Conservation (phyloP, 2,888 invertebrate genomes). For the Coelogynopora nodosa region DNA sequence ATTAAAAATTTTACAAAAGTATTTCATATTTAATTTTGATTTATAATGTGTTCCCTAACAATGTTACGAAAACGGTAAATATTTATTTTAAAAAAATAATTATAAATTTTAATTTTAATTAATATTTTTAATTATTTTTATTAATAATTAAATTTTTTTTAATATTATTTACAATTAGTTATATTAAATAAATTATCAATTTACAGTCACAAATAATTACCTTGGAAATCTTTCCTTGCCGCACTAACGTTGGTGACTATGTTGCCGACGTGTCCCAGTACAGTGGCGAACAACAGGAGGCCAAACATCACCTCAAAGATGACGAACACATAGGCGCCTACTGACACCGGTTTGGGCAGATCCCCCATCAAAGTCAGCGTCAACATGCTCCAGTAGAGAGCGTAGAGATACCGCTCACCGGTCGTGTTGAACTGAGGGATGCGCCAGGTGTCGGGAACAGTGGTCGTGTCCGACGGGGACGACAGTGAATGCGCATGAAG, state of each 20-base stretch:
- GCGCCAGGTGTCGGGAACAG: slow-evolving; percentile 64
- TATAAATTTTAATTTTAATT: too few species aligned
- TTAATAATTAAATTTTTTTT: too few species aligned
- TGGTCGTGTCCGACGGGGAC: not conserved
- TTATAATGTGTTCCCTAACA: too few species aligned
- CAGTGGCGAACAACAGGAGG: slow-evolving; percentile 86
- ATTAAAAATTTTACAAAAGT: too few species aligned
- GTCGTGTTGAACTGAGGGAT: slow-evolving; percentile 42
- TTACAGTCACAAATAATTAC: too few species aligned
- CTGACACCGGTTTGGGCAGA: slow-evolving; percentile 81
- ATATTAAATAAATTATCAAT: too few species aligned
- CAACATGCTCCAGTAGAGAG: slow-evolving; percentile 95
- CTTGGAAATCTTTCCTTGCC: slow-evolving; percentile 95
- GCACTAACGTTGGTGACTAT: slow-evolving; percentile 95
- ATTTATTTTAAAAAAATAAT: too few species aligned
- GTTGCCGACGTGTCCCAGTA: slow-evolving; percentile 93
- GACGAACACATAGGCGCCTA: slow-evolving; percentile 89
- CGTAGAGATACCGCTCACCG: slow-evolving; percentile 78
- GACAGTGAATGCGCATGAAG: slow-evolving; percentile 62
- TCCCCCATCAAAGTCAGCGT: slow-evolving; percentile 92
- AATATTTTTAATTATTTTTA: too few species aligned
- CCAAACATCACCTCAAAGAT: slow-evolving; percentile 89
- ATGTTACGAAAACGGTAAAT: too few species aligned
- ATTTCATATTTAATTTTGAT: too few species aligned
- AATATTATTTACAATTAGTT: too few species aligned